Percentiles rank a stretch among this genome's conserved stretches.
Conservation (phyloP, 2,797 vertebrate species). For the Onychomys torridus region DNA sequence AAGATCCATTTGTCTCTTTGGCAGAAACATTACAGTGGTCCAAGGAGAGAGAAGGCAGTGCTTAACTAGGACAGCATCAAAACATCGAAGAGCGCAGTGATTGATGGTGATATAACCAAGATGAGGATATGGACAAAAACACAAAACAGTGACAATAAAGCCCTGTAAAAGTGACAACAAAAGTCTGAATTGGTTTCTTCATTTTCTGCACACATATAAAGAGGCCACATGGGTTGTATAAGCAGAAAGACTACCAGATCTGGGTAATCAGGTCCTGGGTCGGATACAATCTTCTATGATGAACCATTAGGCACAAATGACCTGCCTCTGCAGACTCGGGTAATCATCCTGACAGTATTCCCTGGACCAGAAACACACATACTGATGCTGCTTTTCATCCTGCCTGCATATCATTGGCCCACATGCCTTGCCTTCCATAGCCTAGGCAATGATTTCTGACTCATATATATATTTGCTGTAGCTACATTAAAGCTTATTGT, state of each 20-base stretch:
- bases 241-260: not conserved
- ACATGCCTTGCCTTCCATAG: not conserved
- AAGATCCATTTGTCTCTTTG: not conserved
- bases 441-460: not conserved
- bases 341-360: conserved; percentile 14
- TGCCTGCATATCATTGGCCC: conserved; percentile 30
- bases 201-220: conserved; percentile 10
- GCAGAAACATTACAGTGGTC: not conserved
- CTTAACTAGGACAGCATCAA: not conserved
- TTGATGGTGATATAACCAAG: not conserved
- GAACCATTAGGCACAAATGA: conserved; percentile 13
- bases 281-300: not conserved
- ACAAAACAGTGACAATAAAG: not conserved
- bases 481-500: conserved; percentile 58
- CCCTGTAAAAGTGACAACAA: not conserved
- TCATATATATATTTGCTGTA: not conserved
- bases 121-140: not conserved
- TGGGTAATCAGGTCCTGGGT: not conserved
- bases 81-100: not conserved
- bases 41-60: conserved; percentile 33
- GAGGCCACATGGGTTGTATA: not conserved
- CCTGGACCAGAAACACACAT: not conserved
- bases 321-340: not conserved
- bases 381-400: not conserved
- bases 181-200: not conserved